Percentiles rank a stretch among this genome's conserved stretches.
These are phyloP conservation scores for Cataglyphis hispanica DNA, from an alignment of 1,140 invertebrate genomes.

Conservation along the genomic window DNA sequence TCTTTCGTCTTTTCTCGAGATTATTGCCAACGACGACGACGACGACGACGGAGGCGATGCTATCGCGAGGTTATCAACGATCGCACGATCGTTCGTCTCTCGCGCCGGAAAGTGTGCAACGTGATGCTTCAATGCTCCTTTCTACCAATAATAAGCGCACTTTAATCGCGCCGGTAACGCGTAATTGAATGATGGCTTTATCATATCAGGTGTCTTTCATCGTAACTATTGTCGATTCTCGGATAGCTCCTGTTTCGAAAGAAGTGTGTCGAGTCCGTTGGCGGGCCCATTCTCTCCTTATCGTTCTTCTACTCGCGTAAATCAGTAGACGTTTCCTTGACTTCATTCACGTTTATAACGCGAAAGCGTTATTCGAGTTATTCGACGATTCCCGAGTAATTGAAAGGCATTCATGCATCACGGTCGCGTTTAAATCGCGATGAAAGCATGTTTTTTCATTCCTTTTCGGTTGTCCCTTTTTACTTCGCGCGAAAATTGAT, in stretches of 20 bases:
- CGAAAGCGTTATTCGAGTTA: slow-evolving; percentile 4
- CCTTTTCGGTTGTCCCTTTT: not conserved
- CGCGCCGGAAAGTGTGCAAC: slow-evolving; percentile 9
- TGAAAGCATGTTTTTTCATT: not conserved
- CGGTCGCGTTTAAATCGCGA: slow-evolving; percentile 26
- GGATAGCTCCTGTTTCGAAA: slow-evolving; percentile 2
- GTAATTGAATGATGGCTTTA: slow-evolving; percentile 40
- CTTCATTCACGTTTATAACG: not conserved
- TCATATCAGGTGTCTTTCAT: slow-evolving; percentile 16
- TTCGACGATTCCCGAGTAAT: not conserved
- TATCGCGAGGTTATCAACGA: slow-evolving; percentile 52
- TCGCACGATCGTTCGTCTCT: slow-evolving; percentile 28
- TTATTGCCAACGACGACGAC: slow-evolving; percentile 4
- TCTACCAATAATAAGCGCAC: slow-evolving; percentile 29
- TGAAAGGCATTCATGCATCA: slow-evolving; percentile 13
- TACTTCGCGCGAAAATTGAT: not conserved
- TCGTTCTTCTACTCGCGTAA: not conserved
- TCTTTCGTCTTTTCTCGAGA: not conserved
- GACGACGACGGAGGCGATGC: slow-evolving; percentile 5
- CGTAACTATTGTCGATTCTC: slow-evolving; percentile 1
- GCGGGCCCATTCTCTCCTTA: not conserved
- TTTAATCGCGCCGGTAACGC: slow-evolving; percentile 15
- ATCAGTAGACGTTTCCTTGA: not conserved
- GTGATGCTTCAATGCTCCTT: slow-evolving; percentile 18
- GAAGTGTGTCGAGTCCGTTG: not conserved